phyloP scores from a whole-genome alignment of 2,797 vertebrate species.

The Oryzias sinensis region DNA sequence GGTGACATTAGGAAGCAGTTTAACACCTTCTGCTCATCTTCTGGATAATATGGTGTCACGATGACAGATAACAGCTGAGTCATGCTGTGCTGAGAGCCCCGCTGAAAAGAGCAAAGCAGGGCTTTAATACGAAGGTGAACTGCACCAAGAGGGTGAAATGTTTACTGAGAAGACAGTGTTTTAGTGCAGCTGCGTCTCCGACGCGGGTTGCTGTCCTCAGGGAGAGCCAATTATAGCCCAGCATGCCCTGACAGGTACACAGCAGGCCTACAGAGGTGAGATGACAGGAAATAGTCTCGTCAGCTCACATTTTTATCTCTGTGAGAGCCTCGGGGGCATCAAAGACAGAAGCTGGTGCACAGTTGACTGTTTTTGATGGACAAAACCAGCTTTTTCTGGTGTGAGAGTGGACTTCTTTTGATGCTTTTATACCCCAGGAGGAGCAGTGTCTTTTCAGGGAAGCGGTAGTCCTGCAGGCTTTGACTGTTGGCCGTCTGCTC shows the following conservation, averaged over 20 bases:
- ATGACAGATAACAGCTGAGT: constrained; percentile 51
- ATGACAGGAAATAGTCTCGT: constrained; percentile 60
- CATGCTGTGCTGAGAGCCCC: constrained; percentile 41
- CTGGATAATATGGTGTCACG: constrained; percentile 51
- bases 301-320: constrained; percentile 58
- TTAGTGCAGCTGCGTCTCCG: background rate
- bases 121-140: constrained; percentile 10
- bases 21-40: constrained; percentile 61
- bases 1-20: constrained; percentile 15
- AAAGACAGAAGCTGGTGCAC: constrained; percentile 1
- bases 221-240: constrained; percentile 67
- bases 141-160: background rate
- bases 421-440: constrained; percentile 84
- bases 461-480: constrained; percentile 85
- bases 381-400: background rate
- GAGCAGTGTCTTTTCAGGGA: constrained; percentile 90
- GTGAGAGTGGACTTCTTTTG: background rate
- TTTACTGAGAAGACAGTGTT: background rate
- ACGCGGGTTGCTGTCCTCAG: constrained; percentile 15
- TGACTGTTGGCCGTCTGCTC: constrained; percentile 94
- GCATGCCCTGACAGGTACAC: constrained; percentile 62
- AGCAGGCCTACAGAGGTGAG: constrained; percentile 45
- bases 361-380: background rate
- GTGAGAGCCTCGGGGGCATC: constrained; percentile 21
- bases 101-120: constrained; percentile 36